Base-by-base conservation (phyloP, 92 coral and sea anemone genomes). In the Palythoa caribaeorum region DNA sequence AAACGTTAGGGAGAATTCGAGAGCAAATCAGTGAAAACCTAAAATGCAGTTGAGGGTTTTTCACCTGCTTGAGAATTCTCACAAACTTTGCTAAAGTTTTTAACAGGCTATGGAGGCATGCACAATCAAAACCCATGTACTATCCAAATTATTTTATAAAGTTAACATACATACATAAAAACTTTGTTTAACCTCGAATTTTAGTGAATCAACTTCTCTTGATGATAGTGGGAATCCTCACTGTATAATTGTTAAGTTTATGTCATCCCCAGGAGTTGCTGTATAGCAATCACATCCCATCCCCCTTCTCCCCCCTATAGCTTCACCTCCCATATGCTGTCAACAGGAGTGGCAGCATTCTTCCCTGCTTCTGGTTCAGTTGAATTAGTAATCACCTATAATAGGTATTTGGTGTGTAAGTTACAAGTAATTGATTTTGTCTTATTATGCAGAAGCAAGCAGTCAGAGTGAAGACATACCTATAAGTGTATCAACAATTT, bases 401-500 rank as follows among this genome's bases (percentile, higher is more conserved):
- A 59, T 14, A 59, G n/a, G 66, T 59, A 59, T 59, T 59, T 59
- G 66, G n/a, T 59, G 66, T 59, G 66, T 59, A 59, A 59, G 21
- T 78, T 78, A 48, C 59, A 59, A 59, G 66, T 59, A 5, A 81
- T 68, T 68, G 86, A 52, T 48, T 71, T 59, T 62, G 69, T 16
- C 60, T 63, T 53, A 71, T 52, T 84, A 17, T 50, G 57, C 66
- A 14, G 78, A 76, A 20, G 53, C 73, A 16, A 37, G 36, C 37
- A 63, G 28, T 44, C 69, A 84, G 36, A 38, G 63, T 40, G 38
- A 71, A 69, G 50, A 72, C 73, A 14, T 53, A 71, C 38, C 57
- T 38, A 38, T 83, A 53, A 77, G 72, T 40, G 60, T 62, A 6
- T 62, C 38, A 88, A 72, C 19, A 2, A 57, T 88, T 71, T 88